These are phyloP conservation scores for Macrostomum lignano DNA, from an alignment of 1,140 invertebrate genomes.

Conservation along the genomic window DNA sequence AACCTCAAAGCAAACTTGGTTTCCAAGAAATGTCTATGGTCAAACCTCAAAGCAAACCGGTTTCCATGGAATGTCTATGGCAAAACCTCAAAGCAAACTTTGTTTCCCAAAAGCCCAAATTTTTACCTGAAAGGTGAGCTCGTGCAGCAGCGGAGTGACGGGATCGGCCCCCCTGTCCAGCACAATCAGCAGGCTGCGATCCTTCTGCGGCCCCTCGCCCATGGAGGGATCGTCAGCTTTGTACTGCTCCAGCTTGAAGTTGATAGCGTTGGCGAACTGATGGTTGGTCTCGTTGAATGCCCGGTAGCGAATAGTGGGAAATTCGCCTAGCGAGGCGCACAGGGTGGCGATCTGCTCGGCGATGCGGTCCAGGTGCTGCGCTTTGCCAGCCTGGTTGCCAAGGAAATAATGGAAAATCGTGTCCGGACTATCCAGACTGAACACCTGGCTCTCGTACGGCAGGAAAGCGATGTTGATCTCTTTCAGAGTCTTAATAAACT, in stretches of 20 bases:
- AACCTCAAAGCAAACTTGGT: too few relatives aligned
- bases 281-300: slow-evolving; percentile 55
- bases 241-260: slow-evolving; percentile 93
- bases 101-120: too few relatives aligned
- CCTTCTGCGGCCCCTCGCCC: slow-evolving; percentile 61
- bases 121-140: slow-evolving; percentile 91
- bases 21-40: too few relatives aligned
- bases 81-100: too few relatives aligned
- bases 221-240: slow-evolving; percentile 99
- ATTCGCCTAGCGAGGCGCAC: slow-evolving; percentile 94
- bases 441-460: slow-evolving; percentile 86
- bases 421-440: slow-evolving; percentile 74
- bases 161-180: slow-evolving; percentile 93
- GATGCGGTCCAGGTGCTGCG: slow-evolving; percentile 33
- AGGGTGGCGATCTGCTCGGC: slow-evolving; percentile 97
- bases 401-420: slow-evolving; percentile 89
- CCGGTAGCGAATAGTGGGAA: slow-evolving; percentile 77
- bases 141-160: slow-evolving; percentile 79
- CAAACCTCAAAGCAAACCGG: too few relatives aligned
- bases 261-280: slow-evolving; percentile 78
- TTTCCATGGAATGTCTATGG: too few relatives aligned
- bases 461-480: slow-evolving; percentile 97
- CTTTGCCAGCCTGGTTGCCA: slow-evolving; percentile 45
- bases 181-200: slow-evolving; percentile 75
- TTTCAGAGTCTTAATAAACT: slow-evolving; percentile 72